Base-by-base conservation (phyloP, 2,113 vertebrate genomes). In the Pollachius pollachius region DNA sequence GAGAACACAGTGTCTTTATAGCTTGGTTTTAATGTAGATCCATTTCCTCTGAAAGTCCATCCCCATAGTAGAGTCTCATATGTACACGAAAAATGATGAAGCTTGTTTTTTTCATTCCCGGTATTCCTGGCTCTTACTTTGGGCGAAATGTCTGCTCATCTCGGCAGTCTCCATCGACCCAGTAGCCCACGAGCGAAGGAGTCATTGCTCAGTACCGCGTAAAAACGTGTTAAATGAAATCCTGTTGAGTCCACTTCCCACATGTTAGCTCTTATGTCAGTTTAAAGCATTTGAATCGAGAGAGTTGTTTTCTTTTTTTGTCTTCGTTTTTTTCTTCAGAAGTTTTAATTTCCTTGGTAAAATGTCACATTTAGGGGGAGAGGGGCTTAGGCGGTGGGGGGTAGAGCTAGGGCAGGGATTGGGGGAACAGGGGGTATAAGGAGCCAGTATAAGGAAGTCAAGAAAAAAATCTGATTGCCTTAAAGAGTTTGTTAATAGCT, bases 301-400 rank as follows among this genome's bases (percentile, higher is more conserved):
- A 54, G 70, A 70, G 83, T 59, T 65, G 61, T 13, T 34, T 9
- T 41, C 34, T 64, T 41, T 54, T 66, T 71, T 65, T 68, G 73
- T 75, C 56, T 21, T 37, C 27, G 71, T 65, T 68, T 74, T 75
- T 58, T 21, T 37, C 27, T 21, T 68, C 65, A 74, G 77, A 79
- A 75, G 81, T 79, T 71, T 67, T 84, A 85, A 71, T 21, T 68
- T 65, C 83, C 72, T 70, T 15, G 1, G 64, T 78, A 67, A 84
- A 41, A 83, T 71, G 84, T 85, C 73, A 86, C 68, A 77, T 75
- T 52, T 0, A 64, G 77, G 73, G 77, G 77, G 80, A 74, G 68
- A 81, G 78, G 76, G 67, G 69, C 74, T 89, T 81, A 82, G 86
- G 89, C 72, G 89, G 90, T 88, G 90, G 89, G 88, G 64, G 84